phyloP scores from a whole-genome alignment of 2,113 vertebrate genomes.

The Aramus guarauna region DNA sequence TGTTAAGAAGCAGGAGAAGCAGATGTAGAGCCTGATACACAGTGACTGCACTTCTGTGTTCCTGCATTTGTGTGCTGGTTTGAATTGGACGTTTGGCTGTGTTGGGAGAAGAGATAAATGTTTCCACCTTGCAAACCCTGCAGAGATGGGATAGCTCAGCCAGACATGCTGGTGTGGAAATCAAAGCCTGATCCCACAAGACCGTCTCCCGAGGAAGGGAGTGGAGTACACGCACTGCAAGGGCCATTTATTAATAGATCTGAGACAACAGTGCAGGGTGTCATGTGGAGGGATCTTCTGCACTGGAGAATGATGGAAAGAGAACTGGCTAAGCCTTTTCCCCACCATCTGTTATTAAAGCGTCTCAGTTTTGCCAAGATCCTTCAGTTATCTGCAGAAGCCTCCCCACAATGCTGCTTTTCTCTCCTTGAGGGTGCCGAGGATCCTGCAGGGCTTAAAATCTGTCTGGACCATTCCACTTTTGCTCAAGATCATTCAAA shows the following conservation, averaged over 20 bases:
- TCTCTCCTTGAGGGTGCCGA: not conserved
- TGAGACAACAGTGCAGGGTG: not conserved
- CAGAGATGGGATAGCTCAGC: not conserved
- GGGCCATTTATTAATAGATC: not conserved
- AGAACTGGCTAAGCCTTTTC: not conserved
- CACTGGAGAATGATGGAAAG: not conserved
- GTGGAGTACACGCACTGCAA: fast-evolving
- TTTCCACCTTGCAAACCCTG: fast-evolving
- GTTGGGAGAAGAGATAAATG: not conserved
- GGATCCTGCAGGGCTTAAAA: not conserved
- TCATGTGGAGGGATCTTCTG: conserved; percentile 1
- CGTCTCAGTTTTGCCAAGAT: conserved; percentile 28
- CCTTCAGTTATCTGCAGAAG: not conserved
- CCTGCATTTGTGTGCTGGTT: not conserved
- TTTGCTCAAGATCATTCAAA: not conserved
- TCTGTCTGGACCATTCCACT: not conserved
- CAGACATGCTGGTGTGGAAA: fast-evolving
- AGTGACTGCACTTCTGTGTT: not conserved
- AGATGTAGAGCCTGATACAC: not conserved
- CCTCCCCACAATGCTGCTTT: not conserved
- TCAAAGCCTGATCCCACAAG: not conserved
- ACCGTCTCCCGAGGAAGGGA: not conserved
- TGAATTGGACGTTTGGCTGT: not conserved
- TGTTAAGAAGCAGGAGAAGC: not conserved
- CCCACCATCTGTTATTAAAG: conserved; percentile 35